A percentile compares a stretch with the other conserved stretches of the same genome.
These are phyloP conservation scores for Zhuqinia jingwanae DNA, from an alignment of 2,888 invertebrate species.

Conservation along the genomic window DNA sequence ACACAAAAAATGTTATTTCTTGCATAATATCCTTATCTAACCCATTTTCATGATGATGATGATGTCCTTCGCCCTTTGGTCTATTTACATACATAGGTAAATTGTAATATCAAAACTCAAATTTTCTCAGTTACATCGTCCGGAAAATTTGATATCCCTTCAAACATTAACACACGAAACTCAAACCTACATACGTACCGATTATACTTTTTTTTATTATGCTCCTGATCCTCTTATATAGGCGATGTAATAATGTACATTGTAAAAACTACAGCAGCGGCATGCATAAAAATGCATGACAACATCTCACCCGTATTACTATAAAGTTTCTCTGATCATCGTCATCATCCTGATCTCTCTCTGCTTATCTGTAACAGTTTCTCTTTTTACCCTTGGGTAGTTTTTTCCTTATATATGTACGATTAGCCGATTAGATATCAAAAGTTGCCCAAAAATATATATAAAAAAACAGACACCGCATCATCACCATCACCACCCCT, in stretches of 20 bases:
- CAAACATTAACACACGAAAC: too few species aligned
- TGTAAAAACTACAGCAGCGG: too few species aligned
- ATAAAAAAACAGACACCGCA: conserved; percentile 25
- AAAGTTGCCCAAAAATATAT: conserved; percentile 13
- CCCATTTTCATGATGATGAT: neutral
- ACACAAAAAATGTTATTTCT: neutral
- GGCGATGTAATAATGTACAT: too few species aligned
- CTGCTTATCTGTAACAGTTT: neutral
- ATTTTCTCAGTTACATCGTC: too few species aligned
- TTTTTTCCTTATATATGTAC: neutral
- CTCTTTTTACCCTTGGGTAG: neutral
- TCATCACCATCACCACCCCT: neutral
- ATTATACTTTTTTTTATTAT: too few species aligned
- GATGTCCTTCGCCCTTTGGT: too few species aligned
- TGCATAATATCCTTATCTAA: neutral
- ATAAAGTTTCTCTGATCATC: neutral
- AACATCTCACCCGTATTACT: neutral
- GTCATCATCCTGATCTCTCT: too few species aligned
- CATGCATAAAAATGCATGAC: conserved; percentile 23
- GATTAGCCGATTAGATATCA: conserved; percentile 27
- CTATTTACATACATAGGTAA: too few species aligned
- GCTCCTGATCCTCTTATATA: too few species aligned
- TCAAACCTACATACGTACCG: too few species aligned
- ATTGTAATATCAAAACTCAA: too few species aligned
- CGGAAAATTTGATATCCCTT: too few species aligned